Base-by-base conservation (phyloP, 2,888 invertebrate species). In the Ceramica pisi region DNA sequence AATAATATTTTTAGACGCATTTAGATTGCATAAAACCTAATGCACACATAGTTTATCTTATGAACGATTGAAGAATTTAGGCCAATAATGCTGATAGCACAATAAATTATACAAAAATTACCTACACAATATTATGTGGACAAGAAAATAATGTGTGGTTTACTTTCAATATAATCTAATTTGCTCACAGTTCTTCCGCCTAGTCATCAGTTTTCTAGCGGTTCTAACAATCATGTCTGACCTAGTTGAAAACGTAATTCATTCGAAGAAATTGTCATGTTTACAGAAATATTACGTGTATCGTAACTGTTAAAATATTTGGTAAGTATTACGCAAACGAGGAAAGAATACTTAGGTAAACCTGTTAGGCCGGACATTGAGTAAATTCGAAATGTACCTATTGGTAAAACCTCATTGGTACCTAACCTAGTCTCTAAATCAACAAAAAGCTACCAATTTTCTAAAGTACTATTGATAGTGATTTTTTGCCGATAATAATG, bases 131-230 rank as follows among this genome's bases (percentile, higher is more conserved):
- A 31, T 44, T 23, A 50, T 12, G 16, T 46, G 44, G 12, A 67
- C 55, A 51, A 75, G 67, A 59, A 75, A 75, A 67, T 53, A 60
- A 44, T 16, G 0, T 21, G 21, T 21, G 35, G 12, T 63, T 67
- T 65, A 68, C 26, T 35, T 77, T n/a, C 16, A 53, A 53, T 44
- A 67, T 44, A 67, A 68, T 63, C 41, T 48, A 67, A 26, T 63
- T 59, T 9, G 56, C 35, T 48, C n/a, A 66, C 16, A 38, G 44
- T 8, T 48, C 41, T 53, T 65, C 21, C n/a, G 62, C 41, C 9
- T 63, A 53, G 57, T 83, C 82, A 83, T 77, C 26, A 56, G n/a
- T 63, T 77, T 81, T 63, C 41, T 60, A 72, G 51, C 35, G 75
- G 44, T 61, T 74, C 35, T 46, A 41, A 65, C 16, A 62, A 23